Evolutionary conservation across 2,888 invertebrate genomes (phyloP).

Genomic region (Tenthredo notha): DNA sequence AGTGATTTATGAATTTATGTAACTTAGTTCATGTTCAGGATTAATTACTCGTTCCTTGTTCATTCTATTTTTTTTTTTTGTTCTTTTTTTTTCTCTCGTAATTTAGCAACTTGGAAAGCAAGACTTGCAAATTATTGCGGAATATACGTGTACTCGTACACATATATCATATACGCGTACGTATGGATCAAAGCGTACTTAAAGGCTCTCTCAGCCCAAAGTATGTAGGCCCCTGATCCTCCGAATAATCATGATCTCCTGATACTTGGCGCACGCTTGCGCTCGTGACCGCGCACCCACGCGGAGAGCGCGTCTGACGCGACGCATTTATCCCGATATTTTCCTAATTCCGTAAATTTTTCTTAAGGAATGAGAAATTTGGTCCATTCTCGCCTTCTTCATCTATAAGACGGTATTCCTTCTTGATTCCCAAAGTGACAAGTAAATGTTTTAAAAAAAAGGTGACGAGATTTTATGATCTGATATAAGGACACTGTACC

Average conservation of each 20-base stretch:
- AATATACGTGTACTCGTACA: not conserved
- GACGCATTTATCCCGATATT: not conserved
- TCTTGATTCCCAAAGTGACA: not conserved
- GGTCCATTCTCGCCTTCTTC: not conserved
- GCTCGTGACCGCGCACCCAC: conserved; percentile 63
- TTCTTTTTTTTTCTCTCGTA: not conserved
- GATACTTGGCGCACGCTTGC: conserved; percentile 66
- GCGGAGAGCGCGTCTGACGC: conserved; percentile 17
- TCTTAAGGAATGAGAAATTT: not conserved
- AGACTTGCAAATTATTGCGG: not conserved
- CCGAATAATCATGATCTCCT: conserved; percentile 60
- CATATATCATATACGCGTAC: not conserved
- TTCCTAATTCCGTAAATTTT: not conserved
- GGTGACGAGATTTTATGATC: not conserved
- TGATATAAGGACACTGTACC: not conserved
- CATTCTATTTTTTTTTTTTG: not conserved
- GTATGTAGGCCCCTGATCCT: conserved; percentile 8
- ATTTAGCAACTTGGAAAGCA: conserved; percentile 26
- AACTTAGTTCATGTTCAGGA: not conserved
- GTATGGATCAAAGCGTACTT: not conserved
- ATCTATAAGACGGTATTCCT: not conserved
- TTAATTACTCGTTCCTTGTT: not conserved
- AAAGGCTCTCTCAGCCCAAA: not conserved
- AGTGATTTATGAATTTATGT: not conserved
- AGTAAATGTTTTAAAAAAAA: not conserved